Base-by-base conservation (phyloP, 2,888 invertebrate species). In the Fragum whitleyi region DNA sequence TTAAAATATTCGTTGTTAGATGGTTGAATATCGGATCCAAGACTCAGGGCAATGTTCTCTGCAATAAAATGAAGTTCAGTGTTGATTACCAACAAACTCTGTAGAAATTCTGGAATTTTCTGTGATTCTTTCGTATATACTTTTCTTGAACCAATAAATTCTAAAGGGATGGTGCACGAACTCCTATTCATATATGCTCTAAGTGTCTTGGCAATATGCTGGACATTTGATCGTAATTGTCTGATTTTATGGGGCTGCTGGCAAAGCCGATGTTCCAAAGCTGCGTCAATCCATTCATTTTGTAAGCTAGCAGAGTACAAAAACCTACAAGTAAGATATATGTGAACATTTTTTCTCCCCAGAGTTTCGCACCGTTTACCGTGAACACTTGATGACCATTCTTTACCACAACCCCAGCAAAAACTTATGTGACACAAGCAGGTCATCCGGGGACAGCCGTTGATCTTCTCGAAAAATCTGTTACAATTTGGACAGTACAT, bases 401-500 rank as follows among this genome's bases (percentile, higher is more conserved):
- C 26, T 39, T 76, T 75, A 7, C 80, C 74, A 79, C 90, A 90
- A 0, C 84, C 86, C 90, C 89, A 90, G 55, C 90, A 90, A 53
- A 90, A 90, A 9, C 26, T 28, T 6, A 72, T 67, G 3, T 81
- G 79, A 69, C 90, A 90, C 16, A 79, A 53, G 61, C 90, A 90
- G 0, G 2, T 23, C 87, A 88, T 89, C 29, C 59, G 73, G 9
- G 79, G 86, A 69, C 89, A 89, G 0, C 89, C 89, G n/a, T 85
- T 88, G 47, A 82, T 74, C 74, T 88, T 89, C 61, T 87, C 88
- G 16, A 89, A 75, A 74, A 86, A 87, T 29, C 74, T 67, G 14
- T 86, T 79, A 47, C 90, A 90, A n/a, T 81, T 67, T 14, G 89
- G 90, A 75, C 90, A 90, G 14, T 69, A 19, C 74, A 89, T 90